Evolutionary conservation across 2,797 vertebrate species (phyloP).

Genomic region (Picus viridis): DNA sequence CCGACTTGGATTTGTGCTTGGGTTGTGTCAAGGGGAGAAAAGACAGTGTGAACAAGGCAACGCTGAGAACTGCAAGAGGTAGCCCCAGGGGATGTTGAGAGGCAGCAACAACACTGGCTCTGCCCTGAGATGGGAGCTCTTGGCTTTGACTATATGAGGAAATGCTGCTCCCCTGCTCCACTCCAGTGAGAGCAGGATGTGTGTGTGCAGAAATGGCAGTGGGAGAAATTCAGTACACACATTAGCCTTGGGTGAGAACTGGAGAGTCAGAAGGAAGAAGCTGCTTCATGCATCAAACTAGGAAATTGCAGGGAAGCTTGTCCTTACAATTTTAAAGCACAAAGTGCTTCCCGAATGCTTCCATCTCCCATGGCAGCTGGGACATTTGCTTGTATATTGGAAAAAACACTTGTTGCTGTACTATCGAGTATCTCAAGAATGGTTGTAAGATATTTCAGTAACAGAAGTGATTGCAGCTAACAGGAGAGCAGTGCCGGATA

Average conservation of each 20-base stretch:
- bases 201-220: not conserved
- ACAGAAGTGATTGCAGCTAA: not conserved
- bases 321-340: not conserved
- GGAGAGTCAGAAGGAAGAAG: not conserved
- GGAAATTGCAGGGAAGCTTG: not conserved
- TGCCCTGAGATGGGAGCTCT: not conserved
- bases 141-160: not conserved
- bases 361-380: not conserved
- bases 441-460: not conserved
- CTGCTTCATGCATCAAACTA: not conserved
- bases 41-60: not conserved
- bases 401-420: not conserved
- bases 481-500: not conserved
- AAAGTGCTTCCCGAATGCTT: not conserved
- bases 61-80: not conserved
- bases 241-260: not conserved
- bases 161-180: not conserved
- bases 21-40: not conserved
- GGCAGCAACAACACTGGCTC: not conserved
- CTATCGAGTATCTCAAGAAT: not conserved
- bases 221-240: not conserved
- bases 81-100: accelerated
- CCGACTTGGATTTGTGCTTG: not conserved
- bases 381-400: not conserved
- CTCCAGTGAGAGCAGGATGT: not conserved